These are phyloP conservation scores for Dicrostonyx torquatus DNA, from an alignment of 2,797 vertebrate species.

Conservation along the genomic window DNA sequence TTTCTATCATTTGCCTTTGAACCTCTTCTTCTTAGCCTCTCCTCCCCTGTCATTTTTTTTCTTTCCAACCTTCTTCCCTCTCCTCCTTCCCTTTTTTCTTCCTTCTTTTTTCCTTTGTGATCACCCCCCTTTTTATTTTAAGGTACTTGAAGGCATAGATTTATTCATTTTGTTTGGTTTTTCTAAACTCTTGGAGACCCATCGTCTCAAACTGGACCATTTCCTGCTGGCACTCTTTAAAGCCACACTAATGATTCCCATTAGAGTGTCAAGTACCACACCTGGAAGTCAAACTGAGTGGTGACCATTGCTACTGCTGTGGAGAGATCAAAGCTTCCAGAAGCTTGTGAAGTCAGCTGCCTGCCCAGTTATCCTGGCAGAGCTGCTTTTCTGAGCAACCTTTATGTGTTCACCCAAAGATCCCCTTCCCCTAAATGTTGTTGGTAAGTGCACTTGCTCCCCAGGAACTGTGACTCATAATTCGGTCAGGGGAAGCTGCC, in stretches of 20 bases:
- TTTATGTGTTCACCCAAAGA: constrained; percentile 58
- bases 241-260: neutral
- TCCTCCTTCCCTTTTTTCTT: rapidly evolving
- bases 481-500: constrained; percentile 76
- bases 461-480: constrained; percentile 83
- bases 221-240: constrained; percentile 14
- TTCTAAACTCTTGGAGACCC: neutral
- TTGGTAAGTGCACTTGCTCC: constrained; percentile 60
- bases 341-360: neutral
- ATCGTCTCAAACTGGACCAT: neutral
- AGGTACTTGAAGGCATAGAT: neutral
- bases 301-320: neutral
- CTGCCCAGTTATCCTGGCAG: neutral
- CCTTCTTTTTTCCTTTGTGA: neutral
- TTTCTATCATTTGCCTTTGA: neutral
- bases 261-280: neutral
- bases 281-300: neutral
- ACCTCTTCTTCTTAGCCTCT: neutral
- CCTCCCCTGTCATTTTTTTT: neutral
- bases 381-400: constrained; percentile 51
- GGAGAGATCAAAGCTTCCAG: neutral
- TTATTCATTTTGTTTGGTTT: neutral
- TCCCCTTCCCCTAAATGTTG: constrained; percentile 22
- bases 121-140: neutral
- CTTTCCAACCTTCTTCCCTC: too few relatives aligned